Base-by-base conservation (phyloP, 2,888 invertebrate genomes). In the Schizaphis graminum region DNA sequence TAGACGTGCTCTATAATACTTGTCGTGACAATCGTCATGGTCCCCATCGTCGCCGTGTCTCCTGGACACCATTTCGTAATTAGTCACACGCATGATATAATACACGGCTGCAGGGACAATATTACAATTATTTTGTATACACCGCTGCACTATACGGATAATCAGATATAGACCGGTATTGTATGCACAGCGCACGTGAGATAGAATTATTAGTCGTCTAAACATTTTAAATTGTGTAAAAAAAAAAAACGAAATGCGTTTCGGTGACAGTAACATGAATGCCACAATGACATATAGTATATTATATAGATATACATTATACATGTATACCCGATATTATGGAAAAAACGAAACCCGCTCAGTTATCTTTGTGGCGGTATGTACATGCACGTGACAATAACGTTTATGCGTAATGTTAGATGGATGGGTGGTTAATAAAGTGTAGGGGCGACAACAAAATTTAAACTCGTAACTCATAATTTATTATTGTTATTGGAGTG, bases 1-100 rank as follows among this genome's bases (percentile, higher is more conserved):
- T 35, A 77, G 77, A 35, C 8, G 21, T 0, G 1, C n/a, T 24
- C 13, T 44, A 21, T 90, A 28, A 21, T 90, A 28, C 35, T 49
- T 67, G 35, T 90, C 24, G 67, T 90, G 67, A 90, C 67, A 90
- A 90, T 90, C 49, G 90, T 90, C 90, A 90, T 90, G 47, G 61
- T 61, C 41, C 57, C 67, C n/a, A n/a, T 35, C 35, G 7, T 16
- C 57, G 28, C 13, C 57, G 26, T 1, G 28, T 89, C 47, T n/a
- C 41, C 11, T 28, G 16, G 49, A 49, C 90, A 49, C 90, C 13
- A 90, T 90, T 77, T 90, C 21, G 35, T 57, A 56, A 89, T 90
- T 90, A 57, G 85, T 56, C n/a, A 53, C 85, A 86, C 84, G 67
- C 21, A 7, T 35, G 77, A 13, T 56, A 35, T 57, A 56, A 44